Base-by-base conservation (phyloP, 2,888 invertebrate species). In the Luffia ferchaultella region DNA sequence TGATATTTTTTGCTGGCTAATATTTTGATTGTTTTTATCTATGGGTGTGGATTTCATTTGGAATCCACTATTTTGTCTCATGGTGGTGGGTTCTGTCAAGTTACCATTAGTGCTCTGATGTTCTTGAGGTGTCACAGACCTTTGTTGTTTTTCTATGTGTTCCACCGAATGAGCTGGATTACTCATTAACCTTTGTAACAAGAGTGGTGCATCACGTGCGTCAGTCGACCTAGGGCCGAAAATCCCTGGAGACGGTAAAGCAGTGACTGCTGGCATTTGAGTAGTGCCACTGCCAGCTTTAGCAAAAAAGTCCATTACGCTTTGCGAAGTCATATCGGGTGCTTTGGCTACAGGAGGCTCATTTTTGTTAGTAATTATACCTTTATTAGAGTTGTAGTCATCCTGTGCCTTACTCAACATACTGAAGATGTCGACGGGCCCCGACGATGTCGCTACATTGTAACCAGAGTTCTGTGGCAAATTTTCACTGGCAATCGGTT, bases 401-500 rank as follows among this genome's bases (percentile, higher is more conserved):
- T 95, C 92, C 67, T 96, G 95, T 2, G 96, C 96, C 73, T 93
- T 93, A 51, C 91, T 92, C 54, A 96, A 79, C 93, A 96, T 93
- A 64, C 92, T 91, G 68, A 95, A 92, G 70, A 93, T 92, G 64
- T 92, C 91, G 18, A 90, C 87, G 49, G 85, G 83, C 16, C 30
- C 30, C 17, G 76, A 76, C 54, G 64, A 69, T 2, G 73, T 56
- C 30, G 72, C 80, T 47, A 75, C 64, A 7, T 73, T 76, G 62
- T 64, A 60, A 60, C 61, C 74, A 54, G 73, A 77, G 12, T 61
- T 67, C 18, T 74, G 62, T 46, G 70, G 72, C 53, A 82, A 70
- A 64, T 69, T 69, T 60, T 86, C 70, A 60, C 64, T 64, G n/a
- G 73, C 67, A 12, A 60, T 60, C 2, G 18, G 41, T 58, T 64